Conservation (phyloP, 2,113 vertebrate genomes). For the Piprites chloris region DNA sequence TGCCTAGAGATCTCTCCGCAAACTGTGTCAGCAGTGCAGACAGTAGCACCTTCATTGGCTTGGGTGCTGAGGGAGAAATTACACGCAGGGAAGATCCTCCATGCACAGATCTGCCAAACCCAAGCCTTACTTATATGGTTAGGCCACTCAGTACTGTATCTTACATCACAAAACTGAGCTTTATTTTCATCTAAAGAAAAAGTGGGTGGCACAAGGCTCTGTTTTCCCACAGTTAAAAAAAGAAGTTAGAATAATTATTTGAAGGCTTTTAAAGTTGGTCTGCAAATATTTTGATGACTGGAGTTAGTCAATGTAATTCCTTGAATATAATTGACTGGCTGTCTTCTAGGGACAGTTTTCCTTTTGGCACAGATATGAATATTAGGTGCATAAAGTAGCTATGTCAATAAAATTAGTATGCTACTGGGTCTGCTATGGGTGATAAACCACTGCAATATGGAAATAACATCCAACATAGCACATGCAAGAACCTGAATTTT, state of each 20-base stretch:
- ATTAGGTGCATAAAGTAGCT: background rate
- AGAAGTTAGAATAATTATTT: background rate
- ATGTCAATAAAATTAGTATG: background rate
- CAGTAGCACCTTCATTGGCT: background rate
- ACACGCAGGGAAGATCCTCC: background rate
- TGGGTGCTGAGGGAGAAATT: background rate
- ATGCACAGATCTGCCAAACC: background rate
- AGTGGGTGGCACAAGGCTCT: background rate
- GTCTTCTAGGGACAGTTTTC: background rate
- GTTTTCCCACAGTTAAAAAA: background rate
- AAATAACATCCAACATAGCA: background rate
- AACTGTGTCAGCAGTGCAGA: accelerated
- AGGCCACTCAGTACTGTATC: background rate
- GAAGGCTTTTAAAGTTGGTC: background rate
- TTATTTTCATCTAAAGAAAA: background rate
- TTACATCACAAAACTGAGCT: background rate
- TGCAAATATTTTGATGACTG: background rate
- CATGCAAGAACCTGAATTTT: background rate
- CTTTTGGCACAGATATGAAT: background rate
- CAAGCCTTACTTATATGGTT: background rate
- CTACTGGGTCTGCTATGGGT: background rate
- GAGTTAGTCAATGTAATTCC: background rate
- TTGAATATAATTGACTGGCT: background rate
- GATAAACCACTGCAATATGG: background rate
- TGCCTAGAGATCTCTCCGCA: background rate